A percentile compares a stretch with the other conserved stretches of the same genome.
phyloP scores from a whole-genome alignment of 2,113 vertebrate genomes.

The Meles meles region DNA sequence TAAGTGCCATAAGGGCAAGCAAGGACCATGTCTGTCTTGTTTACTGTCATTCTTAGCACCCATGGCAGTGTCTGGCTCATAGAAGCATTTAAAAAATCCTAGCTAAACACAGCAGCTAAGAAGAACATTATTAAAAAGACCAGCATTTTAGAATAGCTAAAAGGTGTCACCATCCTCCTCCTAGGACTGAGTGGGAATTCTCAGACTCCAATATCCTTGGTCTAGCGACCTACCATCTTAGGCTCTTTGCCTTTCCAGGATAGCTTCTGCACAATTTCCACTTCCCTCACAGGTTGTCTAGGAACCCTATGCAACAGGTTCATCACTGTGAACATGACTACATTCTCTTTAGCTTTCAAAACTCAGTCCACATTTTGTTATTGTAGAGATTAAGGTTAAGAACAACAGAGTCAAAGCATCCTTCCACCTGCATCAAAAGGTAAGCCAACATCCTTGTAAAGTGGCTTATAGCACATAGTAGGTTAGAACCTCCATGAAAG shows the following conservation, averaged over 20 bases:
- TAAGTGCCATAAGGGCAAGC: neutral
- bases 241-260: neutral
- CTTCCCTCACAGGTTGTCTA: neutral
- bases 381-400: neutral
- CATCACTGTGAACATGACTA: neutral
- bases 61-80: neutral
- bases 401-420: neutral
- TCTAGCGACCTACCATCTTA: neutral
- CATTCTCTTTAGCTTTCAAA: neutral
- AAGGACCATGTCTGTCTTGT: neutral
- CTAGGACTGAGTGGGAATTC: neutral
- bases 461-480: accelerated
- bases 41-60: neutral
- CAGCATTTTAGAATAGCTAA: neutral
- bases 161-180: neutral
- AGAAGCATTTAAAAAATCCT: neutral
- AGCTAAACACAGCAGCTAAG: neutral
- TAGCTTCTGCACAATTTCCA: neutral
- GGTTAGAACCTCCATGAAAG: neutral
- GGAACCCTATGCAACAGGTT: neutral
- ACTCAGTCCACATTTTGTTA: neutral
- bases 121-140: neutral
- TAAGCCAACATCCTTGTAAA: neutral
- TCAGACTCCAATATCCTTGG: neutral
- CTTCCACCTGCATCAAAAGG: neutral